Evolutionary conservation across 2,888 invertebrate genomes (phyloP), one percentile per base, ranked within the genome.

Genomic region (Drosophila kambysellisi): DNA sequence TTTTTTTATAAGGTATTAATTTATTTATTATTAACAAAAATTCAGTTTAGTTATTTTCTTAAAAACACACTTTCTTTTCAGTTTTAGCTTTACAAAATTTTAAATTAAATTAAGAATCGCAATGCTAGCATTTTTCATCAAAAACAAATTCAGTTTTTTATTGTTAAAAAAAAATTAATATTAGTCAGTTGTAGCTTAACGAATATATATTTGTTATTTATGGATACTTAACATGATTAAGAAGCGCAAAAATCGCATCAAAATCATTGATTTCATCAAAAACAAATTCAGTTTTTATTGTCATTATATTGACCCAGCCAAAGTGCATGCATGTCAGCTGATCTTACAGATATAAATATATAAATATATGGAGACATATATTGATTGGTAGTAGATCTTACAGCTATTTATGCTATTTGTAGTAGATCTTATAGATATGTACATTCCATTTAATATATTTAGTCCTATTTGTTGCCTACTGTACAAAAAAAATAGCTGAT

Each of bases 301-400:
- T 77, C 62, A 63, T 59, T 50, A n/a, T 53, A 43, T 67, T 77
- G 70, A 76, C 73, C 72, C 72, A 75, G 78, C 75, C 70, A 70
- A 66, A 77, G 74, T 58, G 70, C 70, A 79, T 79, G 79, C 71
- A 78, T 79, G 79, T 79, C 77, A 59, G 39, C 20, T 33, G 57
- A 54, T 29, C 71, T 53, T 78, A 64, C 25, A 46, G 33, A 41
- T 51, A 25, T 30, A 29, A 50, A 73, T 29, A 53, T 48, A 25
- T 51, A 70, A 48, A 39, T 20, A 11, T 48, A 32, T 59, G 20
- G 20, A 25, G 20, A 59, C 32, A 46, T 57, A 57, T 48, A 46
- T 43, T 12, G 25, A 46, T 12, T 20, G 12, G 17, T 17, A 61
- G 43, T 20, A 32, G 46, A 48, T n/a, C 58, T 71, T 77, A 78